Base-by-base conservation (phyloP, 2,888 invertebrate species). In the Fissipunctia ypsillon region DNA sequence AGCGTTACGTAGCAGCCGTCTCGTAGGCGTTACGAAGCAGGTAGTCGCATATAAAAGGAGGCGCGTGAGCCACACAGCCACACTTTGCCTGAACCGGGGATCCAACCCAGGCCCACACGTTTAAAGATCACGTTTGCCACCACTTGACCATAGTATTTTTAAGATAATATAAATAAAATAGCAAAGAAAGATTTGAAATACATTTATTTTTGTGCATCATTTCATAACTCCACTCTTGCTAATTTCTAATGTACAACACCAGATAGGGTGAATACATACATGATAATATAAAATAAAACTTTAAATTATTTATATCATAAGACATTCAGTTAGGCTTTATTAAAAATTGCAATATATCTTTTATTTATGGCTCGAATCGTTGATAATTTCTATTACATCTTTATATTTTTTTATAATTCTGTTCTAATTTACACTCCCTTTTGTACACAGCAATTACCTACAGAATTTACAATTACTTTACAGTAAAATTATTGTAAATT, bases 181-280 rank as follows among this genome's bases (percentile, higher is more conserved):
- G 28, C 75, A 66, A 38, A 45, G 12, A 57, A 83, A 86, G 89
- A 91, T 91, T 93, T 93, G 90, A 93, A 94, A 94, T 95, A 95
- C 94, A 95, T 96, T 94, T 95, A 95, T 94, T 94, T 86, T 93
- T 94, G 95, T 96, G 95, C 95, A 95, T 95, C 92, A 94, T 91
- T 93, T 93, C 92, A 93, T 92, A 92, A 89, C 90, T 84, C 89
- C 93, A 94, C 91, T 93, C 91, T 88, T 84, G 90, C 93, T 94
- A 94, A 88, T 78, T 87, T 91, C 94, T 94, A 95, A 91, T 92
- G 87, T 93, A 95, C 92, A 94, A 94, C 94, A 93, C 93, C 93
- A 88, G 93, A 91, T 89, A 90, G 91, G 92, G 93, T 94, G 94
- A 91, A 91, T 89, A 90, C 85, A 89, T 88, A 90, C 85, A 88